These are phyloP conservation scores for Adoxophyes honmai DNA, from an alignment of 1,140 invertebrate species.

Conservation along the genomic window DNA sequence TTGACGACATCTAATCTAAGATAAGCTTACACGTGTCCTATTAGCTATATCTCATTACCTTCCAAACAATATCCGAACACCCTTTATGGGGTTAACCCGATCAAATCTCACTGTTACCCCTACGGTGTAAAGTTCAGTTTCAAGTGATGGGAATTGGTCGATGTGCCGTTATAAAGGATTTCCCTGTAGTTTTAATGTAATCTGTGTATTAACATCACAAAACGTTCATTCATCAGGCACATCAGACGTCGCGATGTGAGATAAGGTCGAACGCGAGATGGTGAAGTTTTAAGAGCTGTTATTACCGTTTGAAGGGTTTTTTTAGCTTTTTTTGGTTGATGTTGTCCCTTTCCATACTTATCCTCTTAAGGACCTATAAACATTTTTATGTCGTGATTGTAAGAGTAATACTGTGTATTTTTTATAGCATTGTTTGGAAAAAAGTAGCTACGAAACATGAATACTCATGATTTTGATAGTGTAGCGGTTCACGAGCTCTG, in stretches of 20 bases:
- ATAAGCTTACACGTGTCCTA: conserved; percentile 61
- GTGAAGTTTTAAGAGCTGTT: conserved; percentile 39
- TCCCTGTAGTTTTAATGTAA: conserved; percentile 40
- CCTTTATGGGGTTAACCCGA: background rate
- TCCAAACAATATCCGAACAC: conserved; percentile 16
- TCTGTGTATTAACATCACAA: conserved; percentile 64
- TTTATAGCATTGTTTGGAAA: no score
- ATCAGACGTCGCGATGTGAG: conserved; percentile 51
- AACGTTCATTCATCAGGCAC: conserved; percentile 65
- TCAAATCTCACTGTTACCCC: background rate
- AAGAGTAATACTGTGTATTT: no score
- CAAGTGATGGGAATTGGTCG: background rate
- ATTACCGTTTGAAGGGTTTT: conserved; percentile 21
- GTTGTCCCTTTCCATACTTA: conserved; percentile 30
- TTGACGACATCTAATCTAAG: conserved; percentile 53
- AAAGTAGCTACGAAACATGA: no score
- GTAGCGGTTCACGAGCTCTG: no score
- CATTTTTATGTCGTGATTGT: no score
- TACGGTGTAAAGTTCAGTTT: conserved; percentile 19
- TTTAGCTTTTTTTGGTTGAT: background rate
- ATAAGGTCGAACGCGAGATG: conserved; percentile 33
- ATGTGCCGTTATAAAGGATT: conserved; percentile 13
- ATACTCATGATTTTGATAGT: no score
- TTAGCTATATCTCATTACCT: conserved; percentile 39
- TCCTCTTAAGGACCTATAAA: conserved; percentile 17